Evolutionary conservation across 2,113 vertebrate genomes (phyloP), one percentile per base, ranked within the genome.

Genomic region (Loxodonta africana): DNA sequence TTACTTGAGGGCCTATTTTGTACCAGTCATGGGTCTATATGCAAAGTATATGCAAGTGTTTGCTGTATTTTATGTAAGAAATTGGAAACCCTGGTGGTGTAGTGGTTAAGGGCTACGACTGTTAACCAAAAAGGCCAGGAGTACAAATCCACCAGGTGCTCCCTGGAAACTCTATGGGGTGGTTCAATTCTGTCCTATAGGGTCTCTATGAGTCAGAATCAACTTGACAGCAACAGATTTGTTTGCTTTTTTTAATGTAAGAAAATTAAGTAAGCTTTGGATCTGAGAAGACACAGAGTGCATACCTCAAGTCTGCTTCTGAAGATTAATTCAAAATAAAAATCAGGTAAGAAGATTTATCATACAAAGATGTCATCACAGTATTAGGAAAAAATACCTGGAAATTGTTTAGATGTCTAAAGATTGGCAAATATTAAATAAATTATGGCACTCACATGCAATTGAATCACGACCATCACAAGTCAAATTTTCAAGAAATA

Each of bases 361-460:
- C 3, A 53, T 83, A 71, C 9, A 63, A 76, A 33, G 17, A 86
- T 37, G 37, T 21, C 25, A 48, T 76, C 53, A 81, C 11, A 33
- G 14, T 83, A 41, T 41, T 82, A 83, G 37, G 57, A 33, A 30
- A 76, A 60, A 91, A 71, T 28, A 94, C 46, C 33, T 82, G 53
- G 74, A 77, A 77, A 90, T 87, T 78, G 14, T 86, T 89, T 91
- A 82, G 18, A 60, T 86, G 60, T 60, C 60, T 57, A 71, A 76
- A 93, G 9, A 25, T 77, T 57, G 37, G 51, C n/a, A 93, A 95
- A 67, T 65, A 46, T 83, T 74, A 87, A 84, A 63, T 80, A 80
- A 63, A 80, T 67, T 28, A 91, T 63, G 48, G 5, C 17, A 26
- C 26, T 57, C 25, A 80, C 5, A 46, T 65, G 20, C 33, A 30